phyloP scores from a whole-genome alignment of 2,888 invertebrate genomes.

The Melanostoma mellinum region DNA sequence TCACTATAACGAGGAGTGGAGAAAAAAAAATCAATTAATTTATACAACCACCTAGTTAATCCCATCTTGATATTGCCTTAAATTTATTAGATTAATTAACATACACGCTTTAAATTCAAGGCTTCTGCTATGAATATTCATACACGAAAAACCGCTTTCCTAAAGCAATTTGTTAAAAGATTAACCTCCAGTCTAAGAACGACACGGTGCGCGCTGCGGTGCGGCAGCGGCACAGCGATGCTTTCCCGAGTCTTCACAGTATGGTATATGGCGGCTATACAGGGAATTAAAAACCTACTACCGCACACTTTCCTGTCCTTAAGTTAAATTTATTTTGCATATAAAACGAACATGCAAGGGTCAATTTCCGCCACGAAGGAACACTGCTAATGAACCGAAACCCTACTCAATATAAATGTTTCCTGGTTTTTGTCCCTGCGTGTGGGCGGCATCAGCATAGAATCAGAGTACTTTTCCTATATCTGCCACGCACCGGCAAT shows the following conservation, averaged over 20 bases:
- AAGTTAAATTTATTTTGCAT: slow-evolving; percentile 35
- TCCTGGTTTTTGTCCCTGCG: slow-evolving; percentile 29
- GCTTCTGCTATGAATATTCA: slow-evolving; percentile 10
- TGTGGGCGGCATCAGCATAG: slow-evolving; percentile 13
- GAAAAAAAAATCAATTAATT: too few relatives aligned
- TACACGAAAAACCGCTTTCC: neutral
- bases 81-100: too few relatives aligned
- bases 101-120: too few relatives aligned
- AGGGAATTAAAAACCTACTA: slow-evolving; percentile 37
- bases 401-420: neutral
- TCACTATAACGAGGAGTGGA: too few relatives aligned
- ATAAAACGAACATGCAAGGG: slow-evolving; percentile 34
- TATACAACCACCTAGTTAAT: too few relatives aligned
- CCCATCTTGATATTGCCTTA: too few relatives aligned
- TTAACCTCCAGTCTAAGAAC: slow-evolving; percentile 2
- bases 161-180: slow-evolving; percentile 28
- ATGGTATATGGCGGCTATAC: slow-evolving; percentile 29
- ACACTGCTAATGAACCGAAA: slow-evolving; percentile 43
- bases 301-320: slow-evolving; percentile 30
- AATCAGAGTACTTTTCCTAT: neutral
- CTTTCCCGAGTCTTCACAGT: neutral
- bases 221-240: neutral
- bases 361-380: slow-evolving; percentile 43
- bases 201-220: neutral
- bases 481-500: slow-evolving; percentile 18